Evolutionary conservation across 2,797 vertebrate species (phyloP).

Genomic region (Mareca penelope): DNA sequence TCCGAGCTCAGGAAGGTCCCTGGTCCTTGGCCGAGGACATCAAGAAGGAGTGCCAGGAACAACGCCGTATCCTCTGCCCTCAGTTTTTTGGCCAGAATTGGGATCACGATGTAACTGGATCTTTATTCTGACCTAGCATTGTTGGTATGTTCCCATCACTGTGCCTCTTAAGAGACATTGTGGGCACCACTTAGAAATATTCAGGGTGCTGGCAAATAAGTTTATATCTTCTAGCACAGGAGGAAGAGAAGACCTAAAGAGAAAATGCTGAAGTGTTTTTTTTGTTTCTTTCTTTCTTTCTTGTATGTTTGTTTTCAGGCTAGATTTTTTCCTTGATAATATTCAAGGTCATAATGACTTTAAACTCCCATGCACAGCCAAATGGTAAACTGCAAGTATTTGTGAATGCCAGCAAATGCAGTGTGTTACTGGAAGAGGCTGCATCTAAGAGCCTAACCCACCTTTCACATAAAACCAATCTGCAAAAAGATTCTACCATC

Average conservation of each 20-base stretch:
- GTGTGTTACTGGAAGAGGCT: neutral
- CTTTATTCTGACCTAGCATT: neutral
- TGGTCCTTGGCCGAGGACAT: neutral
- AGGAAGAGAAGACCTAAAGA: too few relatives aligned
- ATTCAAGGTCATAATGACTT: neutral
- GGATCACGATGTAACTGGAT: neutral
- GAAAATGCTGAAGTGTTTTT: neutral
- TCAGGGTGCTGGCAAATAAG: neutral
- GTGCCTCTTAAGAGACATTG: neutral
- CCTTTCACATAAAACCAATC: neutral
- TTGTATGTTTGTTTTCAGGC: neutral
- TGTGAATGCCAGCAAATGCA: neutral
- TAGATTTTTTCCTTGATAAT: neutral
- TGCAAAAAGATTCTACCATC: neutral
- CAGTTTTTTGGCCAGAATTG: neutral
- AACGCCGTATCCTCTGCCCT: neutral
- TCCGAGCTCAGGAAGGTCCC: neutral
- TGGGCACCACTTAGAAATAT: neutral
- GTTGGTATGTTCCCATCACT: rapidly evolving
- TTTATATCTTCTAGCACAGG: too few relatives aligned
- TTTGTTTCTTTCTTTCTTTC: neutral
- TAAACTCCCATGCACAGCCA: neutral
- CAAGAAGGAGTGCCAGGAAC: neutral
- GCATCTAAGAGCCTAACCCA: neutral
- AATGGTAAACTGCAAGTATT: neutral